These are phyloP conservation scores for Volucella bombylans DNA, from an alignment of 2,888 invertebrate genomes.

Conservation along the genomic window DNA sequence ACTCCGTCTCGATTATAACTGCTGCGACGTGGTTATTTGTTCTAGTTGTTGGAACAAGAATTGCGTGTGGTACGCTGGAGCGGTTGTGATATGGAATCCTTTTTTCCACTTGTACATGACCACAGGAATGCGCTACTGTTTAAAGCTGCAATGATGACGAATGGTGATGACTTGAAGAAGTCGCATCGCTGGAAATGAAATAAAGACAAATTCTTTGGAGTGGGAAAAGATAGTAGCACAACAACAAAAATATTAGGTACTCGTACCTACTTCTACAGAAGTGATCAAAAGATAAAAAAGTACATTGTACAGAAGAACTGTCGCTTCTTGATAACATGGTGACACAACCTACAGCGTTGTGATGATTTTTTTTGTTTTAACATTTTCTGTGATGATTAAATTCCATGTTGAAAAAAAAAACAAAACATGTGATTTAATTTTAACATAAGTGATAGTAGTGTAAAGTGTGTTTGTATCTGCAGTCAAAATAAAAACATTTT, in stretches of 20 bases:
- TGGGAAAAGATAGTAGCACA: slow-evolving; percentile 6
- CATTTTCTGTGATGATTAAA: not conserved
- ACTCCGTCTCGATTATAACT: not conserved
- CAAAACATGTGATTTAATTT: too few relatives aligned
- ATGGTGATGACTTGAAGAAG: slow-evolving; percentile 9
- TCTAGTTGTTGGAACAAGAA: slow-evolving; percentile 4
- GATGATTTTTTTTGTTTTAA: not conserved
- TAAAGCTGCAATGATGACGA: not conserved
- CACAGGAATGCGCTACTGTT: slow-evolving; percentile 31
- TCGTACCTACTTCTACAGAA: not conserved
- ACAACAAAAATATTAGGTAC: not conserved
- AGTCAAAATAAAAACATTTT: too few relatives aligned
- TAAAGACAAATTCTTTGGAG: slow-evolving; percentile 7
- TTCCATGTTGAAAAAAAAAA: not conserved
- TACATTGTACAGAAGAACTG: slow-evolving; percentile 9
- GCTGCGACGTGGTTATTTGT: not conserved
- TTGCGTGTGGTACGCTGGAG: slow-evolving; percentile 8
- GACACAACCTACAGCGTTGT: slow-evolving; percentile 9
- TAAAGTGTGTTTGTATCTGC: too few relatives aligned
- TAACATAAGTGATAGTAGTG: too few relatives aligned
- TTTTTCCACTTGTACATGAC: slow-evolving; percentile 11
- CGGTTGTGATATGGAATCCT: slow-evolving; percentile 19
- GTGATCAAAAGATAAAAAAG: slow-evolving; percentile 2
- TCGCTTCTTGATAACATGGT: slow-evolving; percentile 1
- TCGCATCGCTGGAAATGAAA: not conserved